Conservation (phyloP, 2,888 invertebrate genomes). For the Xylota segnis region DNA sequence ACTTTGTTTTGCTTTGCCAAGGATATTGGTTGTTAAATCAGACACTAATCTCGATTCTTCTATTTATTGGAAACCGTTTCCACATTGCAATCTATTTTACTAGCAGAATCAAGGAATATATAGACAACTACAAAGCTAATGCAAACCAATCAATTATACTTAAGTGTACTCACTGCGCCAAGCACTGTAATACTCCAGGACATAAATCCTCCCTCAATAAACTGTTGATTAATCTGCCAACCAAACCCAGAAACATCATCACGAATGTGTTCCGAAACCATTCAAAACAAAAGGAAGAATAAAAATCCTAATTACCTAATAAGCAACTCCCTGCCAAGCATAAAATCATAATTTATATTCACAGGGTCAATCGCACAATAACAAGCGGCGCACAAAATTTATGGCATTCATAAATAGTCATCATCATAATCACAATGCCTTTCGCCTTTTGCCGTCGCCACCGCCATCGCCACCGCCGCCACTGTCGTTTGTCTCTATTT, state of each 20-base stretch:
- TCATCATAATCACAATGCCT: conserved; percentile 64
- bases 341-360: conserved; percentile 70
- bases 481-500: conserved; percentile 61
- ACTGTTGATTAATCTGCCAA: conserved; percentile 19
- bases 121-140: not conserved
- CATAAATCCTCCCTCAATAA: conserved; percentile 30
- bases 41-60: too few relatives aligned
- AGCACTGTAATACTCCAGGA: not conserved
- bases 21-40: too few relatives aligned
- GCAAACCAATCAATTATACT: conserved; percentile 26
- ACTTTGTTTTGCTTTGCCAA: too few relatives aligned
- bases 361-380: conserved; percentile 71
- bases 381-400: conserved; percentile 64
- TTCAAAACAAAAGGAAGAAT: conserved; percentile 30
- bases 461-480: conserved; percentile 29
- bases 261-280: conserved; percentile 16
- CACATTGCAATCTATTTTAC: too few relatives aligned
- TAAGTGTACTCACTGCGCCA: not conserved
- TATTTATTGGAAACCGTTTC: too few relatives aligned
- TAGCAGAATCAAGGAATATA: too few relatives aligned
- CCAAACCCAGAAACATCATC: not conserved
- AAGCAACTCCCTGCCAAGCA: conserved; percentile 60
- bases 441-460: conserved; percentile 6
- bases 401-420: conserved; percentile 67
- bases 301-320: conserved; percentile 70